These are phyloP conservation scores for Drosophila ustulata DNA, from an alignment of 2,888 invertebrate species.

Conservation along the genomic window DNA sequence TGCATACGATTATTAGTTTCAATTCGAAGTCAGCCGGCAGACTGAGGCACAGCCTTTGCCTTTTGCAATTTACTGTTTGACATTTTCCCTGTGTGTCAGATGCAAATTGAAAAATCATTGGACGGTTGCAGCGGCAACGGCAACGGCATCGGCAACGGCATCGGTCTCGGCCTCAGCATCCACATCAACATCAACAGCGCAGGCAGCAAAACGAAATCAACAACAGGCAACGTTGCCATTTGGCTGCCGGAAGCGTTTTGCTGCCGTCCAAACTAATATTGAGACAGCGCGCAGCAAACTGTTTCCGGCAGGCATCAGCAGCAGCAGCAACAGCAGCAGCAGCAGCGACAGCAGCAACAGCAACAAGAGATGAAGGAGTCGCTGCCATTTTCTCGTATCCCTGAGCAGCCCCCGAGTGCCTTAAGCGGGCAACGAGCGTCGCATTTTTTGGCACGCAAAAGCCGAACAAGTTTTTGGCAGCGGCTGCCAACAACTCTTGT, in stretches of 20 bases:
- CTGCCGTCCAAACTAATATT: constrained; percentile 76
- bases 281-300: constrained; percentile 66
- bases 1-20: constrained; percentile 75
- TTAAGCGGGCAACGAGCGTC: constrained; percentile 36
- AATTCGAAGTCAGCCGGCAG: constrained; percentile 25
- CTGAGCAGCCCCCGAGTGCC: not conserved
- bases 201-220: constrained; percentile 58
- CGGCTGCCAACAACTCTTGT: constrained; percentile 42
- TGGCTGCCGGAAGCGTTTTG: constrained; percentile 77
- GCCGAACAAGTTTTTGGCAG: constrained; percentile 76
- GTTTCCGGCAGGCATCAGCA: constrained; percentile 61
- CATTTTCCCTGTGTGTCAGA: constrained; percentile 73
- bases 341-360: constrained; percentile 19
- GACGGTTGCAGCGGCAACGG: constrained; percentile 40
- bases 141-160: constrained; percentile 13
- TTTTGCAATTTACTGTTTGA: constrained; percentile 77
- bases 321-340: constrained; percentile 5
- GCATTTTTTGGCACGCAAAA: constrained; percentile 75
- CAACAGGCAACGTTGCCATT: constrained; percentile 63
- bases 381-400: constrained; percentile 8
- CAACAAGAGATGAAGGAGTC: constrained; percentile 22
- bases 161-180: constrained; percentile 19
- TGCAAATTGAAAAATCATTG: constrained; percentile 81
- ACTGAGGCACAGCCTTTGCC: constrained; percentile 49
- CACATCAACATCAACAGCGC: constrained; percentile 27